Conservation (phyloP, 2,888 invertebrate genomes). For the Tethea ocularis region DNA sequence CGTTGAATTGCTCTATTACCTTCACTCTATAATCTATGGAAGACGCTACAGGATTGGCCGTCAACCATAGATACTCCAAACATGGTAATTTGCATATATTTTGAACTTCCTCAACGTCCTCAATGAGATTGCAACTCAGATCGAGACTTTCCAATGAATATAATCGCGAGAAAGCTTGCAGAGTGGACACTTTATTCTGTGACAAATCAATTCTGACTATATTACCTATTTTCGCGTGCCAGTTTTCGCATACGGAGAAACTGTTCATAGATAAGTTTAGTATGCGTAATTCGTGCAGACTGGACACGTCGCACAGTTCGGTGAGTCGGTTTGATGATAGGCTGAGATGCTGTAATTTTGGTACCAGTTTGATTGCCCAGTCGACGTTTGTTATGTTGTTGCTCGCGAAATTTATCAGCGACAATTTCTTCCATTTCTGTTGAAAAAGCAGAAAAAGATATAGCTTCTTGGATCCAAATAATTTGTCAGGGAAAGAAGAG, state of each 20-base stretch:
- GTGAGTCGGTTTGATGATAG: slow-evolving; percentile 91
- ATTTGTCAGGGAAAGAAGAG: too few species aligned
- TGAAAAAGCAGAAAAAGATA: slow-evolving; percentile 31
- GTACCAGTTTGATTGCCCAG: slow-evolving; percentile 90
- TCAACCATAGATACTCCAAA: slow-evolving; percentile 92
- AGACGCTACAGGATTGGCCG: slow-evolving; percentile 94
- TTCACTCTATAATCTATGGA: slow-evolving; percentile 95
- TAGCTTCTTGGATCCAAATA: background rate
- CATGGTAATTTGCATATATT: slow-evolving; percentile 92
- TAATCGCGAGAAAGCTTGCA: slow-evolving; percentile 90
- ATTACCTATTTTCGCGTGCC: slow-evolving; percentile 95
- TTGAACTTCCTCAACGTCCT: slow-evolving; percentile 91
- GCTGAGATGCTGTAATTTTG: slow-evolving; percentile 87
- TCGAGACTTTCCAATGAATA: slow-evolving; percentile 94
- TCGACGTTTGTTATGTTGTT: slow-evolving; percentile 92
- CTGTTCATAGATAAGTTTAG: slow-evolving; percentile 92
- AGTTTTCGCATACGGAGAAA: slow-evolving; percentile 87
- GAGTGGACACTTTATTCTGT: slow-evolving; percentile 90
- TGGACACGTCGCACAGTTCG: slow-evolving; percentile 89
- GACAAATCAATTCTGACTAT: slow-evolving; percentile 93
- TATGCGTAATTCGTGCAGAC: slow-evolving; percentile 89
- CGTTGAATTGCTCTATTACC: slow-evolving; percentile 93
- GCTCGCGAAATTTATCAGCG: slow-evolving; percentile 89
- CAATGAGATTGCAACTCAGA: slow-evolving; percentile 93
- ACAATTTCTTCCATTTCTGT: slow-evolving; percentile 88